phyloP scores from a whole-genome alignment of 2,113 vertebrate genomes.

The Triplophysa siluroides region DNA sequence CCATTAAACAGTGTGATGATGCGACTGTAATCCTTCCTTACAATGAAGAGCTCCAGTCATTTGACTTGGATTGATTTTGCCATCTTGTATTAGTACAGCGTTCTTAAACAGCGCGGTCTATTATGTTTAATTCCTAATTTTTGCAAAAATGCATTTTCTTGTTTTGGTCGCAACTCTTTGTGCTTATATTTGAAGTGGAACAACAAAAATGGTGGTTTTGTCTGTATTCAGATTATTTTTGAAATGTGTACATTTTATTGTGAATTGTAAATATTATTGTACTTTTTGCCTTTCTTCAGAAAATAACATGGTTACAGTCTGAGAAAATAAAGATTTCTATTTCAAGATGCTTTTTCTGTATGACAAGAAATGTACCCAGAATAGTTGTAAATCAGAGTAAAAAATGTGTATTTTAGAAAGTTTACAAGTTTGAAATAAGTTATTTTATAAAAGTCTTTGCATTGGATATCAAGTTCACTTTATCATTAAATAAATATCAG shows the following conservation, averaged over 20 bases:
- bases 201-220: constrained; percentile 63
- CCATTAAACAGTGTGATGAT: constrained; percentile 31
- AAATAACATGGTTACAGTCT: constrained; percentile 69
- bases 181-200: constrained; percentile 59
- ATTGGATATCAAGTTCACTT: too few species aligned
- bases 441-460: too few species aligned
- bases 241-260: constrained; percentile 60
- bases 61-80: background rate
- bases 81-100: constrained; percentile 36
- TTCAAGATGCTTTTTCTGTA: background rate
- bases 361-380: background rate
- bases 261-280: constrained; percentile 69
- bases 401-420: too few species aligned
- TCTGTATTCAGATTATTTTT: constrained; percentile 64
- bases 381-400: too few species aligned
- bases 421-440: too few species aligned
- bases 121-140: constrained; percentile 28
- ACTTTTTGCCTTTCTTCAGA: constrained; percentile 69
- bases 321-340: constrained; percentile 32
- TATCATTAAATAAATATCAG: too few species aligned
- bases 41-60: background rate
- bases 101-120: constrained; percentile 41
- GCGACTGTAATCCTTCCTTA: constrained; percentile 14
- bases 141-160: constrained; percentile 44
- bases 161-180: constrained; percentile 38